phyloP scores from a whole-genome alignment of 2,888 invertebrate genomes.

The Melipona bicolor region DNA sequence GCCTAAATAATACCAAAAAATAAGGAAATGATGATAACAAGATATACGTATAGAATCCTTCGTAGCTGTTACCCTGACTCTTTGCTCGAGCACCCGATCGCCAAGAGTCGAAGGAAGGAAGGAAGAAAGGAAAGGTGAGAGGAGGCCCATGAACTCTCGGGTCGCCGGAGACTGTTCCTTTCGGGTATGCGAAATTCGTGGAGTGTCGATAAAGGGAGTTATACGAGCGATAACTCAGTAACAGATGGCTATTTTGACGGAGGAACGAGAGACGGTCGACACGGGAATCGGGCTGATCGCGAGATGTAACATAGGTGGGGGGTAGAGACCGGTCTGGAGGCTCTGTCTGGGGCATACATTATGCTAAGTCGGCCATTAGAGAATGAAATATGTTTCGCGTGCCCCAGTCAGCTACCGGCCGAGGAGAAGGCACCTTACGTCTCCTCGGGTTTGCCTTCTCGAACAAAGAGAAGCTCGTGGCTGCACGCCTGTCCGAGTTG shows the following conservation, averaged over 20 bases:
- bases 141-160: neutral
- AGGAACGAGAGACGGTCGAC: slow-evolving; percentile 30
- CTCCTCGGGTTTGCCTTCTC: slow-evolving; percentile 33
- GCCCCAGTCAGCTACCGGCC: slow-evolving; percentile 77
- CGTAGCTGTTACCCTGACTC: too few species aligned
- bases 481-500: slow-evolving; percentile 70
- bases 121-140: neutral
- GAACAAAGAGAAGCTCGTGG: slow-evolving; percentile 56
- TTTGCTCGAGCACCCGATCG: neutral
- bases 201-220: slow-evolving; percentile 34
- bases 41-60: too few species aligned
- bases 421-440: slow-evolving; percentile 57
- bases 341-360: slow-evolving; percentile 78
- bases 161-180: neutral
- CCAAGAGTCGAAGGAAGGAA: neutral
- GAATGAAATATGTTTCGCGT: slow-evolving; percentile 81
- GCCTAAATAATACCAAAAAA: too few species aligned
- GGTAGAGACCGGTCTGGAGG: slow-evolving; percentile 48
- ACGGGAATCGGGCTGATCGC: slow-evolving; percentile 22
- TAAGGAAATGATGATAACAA: too few species aligned
- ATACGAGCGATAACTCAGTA: slow-evolving; percentile 53
- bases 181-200: neutral
- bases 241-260: slow-evolving; percentile 67
- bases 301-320: slow-evolving; percentile 33
- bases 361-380: slow-evolving; percentile 81